Conservation (phyloP, 1,140 invertebrate species). For the Galleria mellonella region DNA sequence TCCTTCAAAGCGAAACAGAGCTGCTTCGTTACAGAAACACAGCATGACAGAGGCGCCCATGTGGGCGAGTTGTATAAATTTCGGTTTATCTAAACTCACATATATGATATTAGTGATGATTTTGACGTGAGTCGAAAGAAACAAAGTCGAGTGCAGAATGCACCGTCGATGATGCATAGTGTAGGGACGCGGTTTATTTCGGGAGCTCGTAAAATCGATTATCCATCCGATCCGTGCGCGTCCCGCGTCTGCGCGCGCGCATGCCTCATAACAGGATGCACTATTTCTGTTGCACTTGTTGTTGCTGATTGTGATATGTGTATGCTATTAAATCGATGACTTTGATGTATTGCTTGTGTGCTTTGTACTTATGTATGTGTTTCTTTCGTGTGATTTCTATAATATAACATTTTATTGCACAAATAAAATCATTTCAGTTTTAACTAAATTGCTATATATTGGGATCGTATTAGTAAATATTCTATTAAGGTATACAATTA, state of each 20-base stretch:
- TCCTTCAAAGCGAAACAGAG: no score
- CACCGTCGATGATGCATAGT: conserved; percentile 34
- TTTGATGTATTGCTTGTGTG: conserved; percentile 22
- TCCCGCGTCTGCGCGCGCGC: conserved; percentile 1
- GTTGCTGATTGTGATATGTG: conserved; percentile 37
- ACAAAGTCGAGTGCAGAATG: conserved; percentile 22
- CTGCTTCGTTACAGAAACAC: no score
- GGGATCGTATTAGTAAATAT: no score
- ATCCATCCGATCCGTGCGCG: conserved; percentile 43
- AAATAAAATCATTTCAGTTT: no score
- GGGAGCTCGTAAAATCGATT: conserved; percentile 70
- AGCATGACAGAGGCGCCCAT: no score
- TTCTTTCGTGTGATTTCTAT: no score
- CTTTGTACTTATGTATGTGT: conserved; percentile 14
- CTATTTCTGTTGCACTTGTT: conserved; percentile 43
- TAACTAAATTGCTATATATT: no score
- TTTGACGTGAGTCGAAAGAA: conserved; percentile 5
- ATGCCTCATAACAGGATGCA: conserved; percentile 48
- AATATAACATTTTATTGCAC: no score
- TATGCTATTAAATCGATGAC: conserved; percentile 45
- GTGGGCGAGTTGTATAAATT: no score
- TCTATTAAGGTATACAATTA: no score
- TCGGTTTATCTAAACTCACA: no score
- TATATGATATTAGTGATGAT: background rate
- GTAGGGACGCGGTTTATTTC: conserved; percentile 51